Evolutionary conservation across 92 coral and sea anemone species (phyloP), one percentile per base, ranked within the genome.

Genomic region (Virgularia gustaviana): DNA sequence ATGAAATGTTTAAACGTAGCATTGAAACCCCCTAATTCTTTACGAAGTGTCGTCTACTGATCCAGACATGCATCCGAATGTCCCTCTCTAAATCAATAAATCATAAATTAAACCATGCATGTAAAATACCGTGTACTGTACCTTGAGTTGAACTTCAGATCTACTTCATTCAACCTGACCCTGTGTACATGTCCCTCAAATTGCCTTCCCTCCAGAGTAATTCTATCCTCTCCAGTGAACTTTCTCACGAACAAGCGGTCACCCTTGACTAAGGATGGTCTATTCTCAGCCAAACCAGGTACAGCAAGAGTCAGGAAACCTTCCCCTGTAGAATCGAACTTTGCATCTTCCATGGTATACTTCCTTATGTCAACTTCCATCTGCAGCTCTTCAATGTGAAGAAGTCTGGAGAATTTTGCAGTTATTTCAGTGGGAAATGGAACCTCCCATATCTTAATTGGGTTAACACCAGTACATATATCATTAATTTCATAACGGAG

Each of bases 261-360:
- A 36, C 96, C 90, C 36, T 63, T 80, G n/a, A 88, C 84, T 0
- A 88, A 64, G 12, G 96, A 88, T 2, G 96, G 96, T 13, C 96
- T 83, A 65, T 86, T 85, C 65, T 88, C 96, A 0, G 96, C 90
- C 22, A 88, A 86, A n/a, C 96, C 96, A 27, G 96, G 96, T 24
- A 88, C 90, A 85, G 81, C 28, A 0, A 75, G 51, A 7, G 33
- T 28, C 27, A 66, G 27, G 8, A 11, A 66, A 3, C 41, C 57
- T 5, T 45, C 31, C 8, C 16, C 32, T n/a, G n/a, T n/a, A 12
- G 12, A n/a, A 1, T 30, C 27, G 44, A 88, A 83, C 7, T 79
- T 54, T 0, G 73, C 80, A 49, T 80, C 78, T 51, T 85, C 86
- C 79, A 85, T 62, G 60, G 76, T 81, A 63, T 88, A 88, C 16